Base-by-base conservation (phyloP, 2,113 vertebrate species). In the Lycaon pictus region DNA sequence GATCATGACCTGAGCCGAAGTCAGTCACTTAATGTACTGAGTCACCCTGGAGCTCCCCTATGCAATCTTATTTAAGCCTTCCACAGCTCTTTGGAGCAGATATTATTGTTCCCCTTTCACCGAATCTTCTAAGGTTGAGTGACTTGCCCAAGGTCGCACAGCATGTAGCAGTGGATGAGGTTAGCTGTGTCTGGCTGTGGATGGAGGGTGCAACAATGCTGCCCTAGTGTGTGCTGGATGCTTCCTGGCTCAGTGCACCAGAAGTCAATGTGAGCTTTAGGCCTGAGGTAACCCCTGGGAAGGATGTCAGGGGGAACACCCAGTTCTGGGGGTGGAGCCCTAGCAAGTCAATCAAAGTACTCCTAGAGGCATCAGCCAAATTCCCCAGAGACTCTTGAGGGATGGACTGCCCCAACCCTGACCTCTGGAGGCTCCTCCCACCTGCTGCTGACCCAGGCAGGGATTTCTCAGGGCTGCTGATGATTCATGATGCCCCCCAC, bases 401-500 rank as follows among this genome's bases (percentile, higher is more conserved):
- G n/a, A 84, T 10, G 48, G 23, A 17, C 65, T 80, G 85, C 88
- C 51, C 37, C 67, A 90, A 23, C 55, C 12, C 51, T 29, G 60
- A 81, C 91, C 81, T 94, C 95, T 25, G 11, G 4, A 27, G n/a
- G 22, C 48, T 96, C 82, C 8, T 95, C 19, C 27, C 62, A 27
- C 53, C 25, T 88, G 58, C 43, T 97, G 15, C 51, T 69, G 43
- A 53, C 60, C 29, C 12, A 3, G 22, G 56, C 56, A 93, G 43
- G 32, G 77, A 51, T 81, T 88, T 91, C 89, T 89, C 12, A 48
- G 65, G 87, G 27, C 43, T 77, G 51, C 81, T 88, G 63, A 32
- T 58, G 77, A 62, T 16, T 23, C 63, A 51, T 23, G 10, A 12
- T 65, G 60, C 17, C 56, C 32, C 43, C 37, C 3, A 43, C 43